These are phyloP conservation scores for Engraulis encrasicolus DNA, from an alignment of 2,113 vertebrate species.

Conservation along the genomic window DNA sequence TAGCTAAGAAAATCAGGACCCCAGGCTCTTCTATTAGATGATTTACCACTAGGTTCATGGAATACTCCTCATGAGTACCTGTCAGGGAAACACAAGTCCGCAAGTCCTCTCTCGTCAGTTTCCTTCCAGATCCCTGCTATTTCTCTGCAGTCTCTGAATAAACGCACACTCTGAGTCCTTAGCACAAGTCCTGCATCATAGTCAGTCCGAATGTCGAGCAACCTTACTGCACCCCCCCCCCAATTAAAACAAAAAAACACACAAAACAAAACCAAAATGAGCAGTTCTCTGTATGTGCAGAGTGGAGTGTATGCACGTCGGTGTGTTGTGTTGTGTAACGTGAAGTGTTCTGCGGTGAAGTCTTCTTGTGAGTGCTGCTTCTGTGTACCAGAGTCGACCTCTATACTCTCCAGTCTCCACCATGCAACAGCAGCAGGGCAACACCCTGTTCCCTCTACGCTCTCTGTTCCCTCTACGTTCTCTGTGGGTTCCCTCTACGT, in stretches of 20 bases:
- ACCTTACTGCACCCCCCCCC: background rate
- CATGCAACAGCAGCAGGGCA: too few relatives aligned
- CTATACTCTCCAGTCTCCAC: background rate
- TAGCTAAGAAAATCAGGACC: too few relatives aligned
- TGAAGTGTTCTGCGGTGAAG: background rate
- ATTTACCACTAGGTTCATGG: too few relatives aligned
- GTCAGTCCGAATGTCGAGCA: background rate
- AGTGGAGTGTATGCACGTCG: background rate
- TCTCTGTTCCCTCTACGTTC: too few relatives aligned
- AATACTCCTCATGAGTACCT: background rate
- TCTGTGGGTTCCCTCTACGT: too few relatives aligned
- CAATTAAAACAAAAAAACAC: too few relatives aligned
- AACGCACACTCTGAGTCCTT: too few relatives aligned
- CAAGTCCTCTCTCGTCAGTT: conserved; percentile 1
- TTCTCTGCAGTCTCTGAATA: background rate
- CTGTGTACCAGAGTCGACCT: background rate
- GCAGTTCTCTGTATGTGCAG: background rate
- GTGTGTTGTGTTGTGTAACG: background rate
- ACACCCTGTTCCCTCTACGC: too few relatives aligned
- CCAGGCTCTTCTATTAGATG: too few relatives aligned
- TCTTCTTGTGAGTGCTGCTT: background rate
- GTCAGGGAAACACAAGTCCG: background rate
- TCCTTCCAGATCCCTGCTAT: background rate
- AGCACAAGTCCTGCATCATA: background rate
- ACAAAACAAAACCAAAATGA: background rate